These are phyloP conservation scores for Mastigias papua DNA, from an alignment of 30 jellyfish, hydroid and myxozoan genomes.

Conservation along the genomic window DNA sequence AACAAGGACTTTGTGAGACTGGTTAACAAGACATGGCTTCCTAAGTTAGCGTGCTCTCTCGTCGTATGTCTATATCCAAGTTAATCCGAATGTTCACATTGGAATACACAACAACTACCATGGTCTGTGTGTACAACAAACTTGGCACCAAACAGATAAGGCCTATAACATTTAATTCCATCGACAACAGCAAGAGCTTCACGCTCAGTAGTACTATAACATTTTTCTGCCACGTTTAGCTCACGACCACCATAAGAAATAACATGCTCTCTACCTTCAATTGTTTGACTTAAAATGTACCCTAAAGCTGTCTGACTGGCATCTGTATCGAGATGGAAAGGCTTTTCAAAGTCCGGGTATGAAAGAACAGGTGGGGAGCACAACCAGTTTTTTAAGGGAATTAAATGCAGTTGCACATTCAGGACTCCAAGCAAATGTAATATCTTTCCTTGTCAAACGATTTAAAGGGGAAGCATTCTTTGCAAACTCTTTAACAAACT, in stretches of 20 bases:
- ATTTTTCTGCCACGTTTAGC: conserved; percentile 14
- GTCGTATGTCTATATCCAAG: background rate
- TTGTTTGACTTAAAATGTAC: conserved; percentile 24
- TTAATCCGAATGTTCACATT: background rate
- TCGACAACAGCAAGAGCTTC: conserved; percentile 70
- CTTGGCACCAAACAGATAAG: conserved; percentile 24
- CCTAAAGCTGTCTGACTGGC: conserved; percentile 61
- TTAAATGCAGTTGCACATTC: conserved; percentile 36
- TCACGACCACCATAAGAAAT: conserved; percentile 67
- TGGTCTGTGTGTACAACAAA: conserved; percentile 56
- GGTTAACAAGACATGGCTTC: background rate
- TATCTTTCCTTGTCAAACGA: conserved; percentile 35
- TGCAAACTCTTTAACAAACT: conserved; percentile 53
- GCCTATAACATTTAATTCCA: conserved; percentile 57
- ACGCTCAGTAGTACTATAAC: conserved; percentile 56
- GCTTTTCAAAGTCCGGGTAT: conserved; percentile 36
- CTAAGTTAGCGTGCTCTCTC: background rate
- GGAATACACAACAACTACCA: background rate
- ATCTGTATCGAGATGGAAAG: conserved; percentile 54
- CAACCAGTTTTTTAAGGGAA: background rate
- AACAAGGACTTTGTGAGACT: background rate
- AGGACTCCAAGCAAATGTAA: conserved; percentile 32
- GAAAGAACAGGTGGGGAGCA: conserved; percentile 55
- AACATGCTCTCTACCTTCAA: conserved; percentile 44
- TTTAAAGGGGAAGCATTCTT: conserved; percentile 68